Evolutionary conservation across 1,140 invertebrate genomes (phyloP), one percentile per base, ranked within the genome.

Genomic region (Lucilia cuprina): DNA sequence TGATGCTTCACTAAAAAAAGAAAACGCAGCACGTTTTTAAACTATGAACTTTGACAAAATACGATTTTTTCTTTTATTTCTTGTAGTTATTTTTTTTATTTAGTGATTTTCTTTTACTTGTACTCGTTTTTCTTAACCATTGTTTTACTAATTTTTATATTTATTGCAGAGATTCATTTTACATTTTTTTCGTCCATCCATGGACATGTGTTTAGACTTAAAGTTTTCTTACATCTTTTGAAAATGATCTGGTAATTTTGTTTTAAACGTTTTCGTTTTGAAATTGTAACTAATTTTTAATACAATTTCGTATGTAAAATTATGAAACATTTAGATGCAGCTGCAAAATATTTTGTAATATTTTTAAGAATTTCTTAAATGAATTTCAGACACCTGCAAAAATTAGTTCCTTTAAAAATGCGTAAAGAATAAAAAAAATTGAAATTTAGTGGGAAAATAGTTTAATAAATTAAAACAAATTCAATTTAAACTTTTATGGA

Each of bases 11-110:
- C 21, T 70, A 70, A 19, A 21, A 35, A 78, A 78, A 41, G 75
- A 78, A 78, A 80, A 80, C 41, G 41, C 17, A 49, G 41, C 77
- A 80, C 77, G 77, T 80, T 80, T 80, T 50, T 80, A 19, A 80
- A 80, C 77, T 80, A 49, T 80, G 77, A 80, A 80, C 77, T 80
- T 80, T 80, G 77, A 80, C 77, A 80, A 80, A 80, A 80, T 80
- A 49, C 21, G 47, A 78, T 47, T 80, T 80, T 50, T 50, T 80
- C 41, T 49, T 50, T 49, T 80, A 19, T 9, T n/a, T 78, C 35
- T 41, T 14, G 12, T 78, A 10, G 41, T 49, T n/a, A n/a, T n/a
- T 80, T 50, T n/a, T 78, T 5, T 19, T 30, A 30, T 30, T 30
- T 30, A 41, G 14, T 75, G 14, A 41, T 78, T 41, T 78, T 78